phyloP scores from a whole-genome alignment of 2,888 invertebrate genomes.

The Metallyticus violacea region DNA sequence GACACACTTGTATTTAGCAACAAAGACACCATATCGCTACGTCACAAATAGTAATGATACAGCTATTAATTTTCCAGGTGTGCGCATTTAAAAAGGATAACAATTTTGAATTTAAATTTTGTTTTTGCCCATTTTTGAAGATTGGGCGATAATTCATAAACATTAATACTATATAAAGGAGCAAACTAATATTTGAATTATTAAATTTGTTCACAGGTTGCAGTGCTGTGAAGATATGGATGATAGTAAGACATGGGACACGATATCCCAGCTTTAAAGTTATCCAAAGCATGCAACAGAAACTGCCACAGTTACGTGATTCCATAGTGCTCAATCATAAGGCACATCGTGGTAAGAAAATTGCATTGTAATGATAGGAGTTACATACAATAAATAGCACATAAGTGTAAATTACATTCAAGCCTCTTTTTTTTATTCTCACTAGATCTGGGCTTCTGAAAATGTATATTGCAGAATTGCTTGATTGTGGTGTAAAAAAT shows the following conservation, averaged over 20 bases:
- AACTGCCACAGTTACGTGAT: conserved; percentile 54
- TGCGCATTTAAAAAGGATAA: conserved; percentile 22
- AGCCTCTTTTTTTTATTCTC: background rate
- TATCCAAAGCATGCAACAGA: conserved; percentile 53
- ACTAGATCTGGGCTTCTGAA: too few species aligned
- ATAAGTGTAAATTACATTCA: background rate
- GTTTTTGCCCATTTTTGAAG: too few species aligned
- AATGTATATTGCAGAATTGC: too few species aligned
- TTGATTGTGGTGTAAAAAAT: too few species aligned
- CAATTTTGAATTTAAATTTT: too few species aligned
- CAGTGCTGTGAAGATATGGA: conserved; percentile 66
- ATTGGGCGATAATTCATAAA: too few species aligned
- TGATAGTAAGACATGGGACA: conserved; percentile 75
- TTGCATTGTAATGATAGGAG: too few species aligned
- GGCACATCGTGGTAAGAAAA: conserved; percentile 50
- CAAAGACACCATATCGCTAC: conserved; percentile 72
- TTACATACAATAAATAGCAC: too few species aligned
- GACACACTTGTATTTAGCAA: conserved; percentile 50
- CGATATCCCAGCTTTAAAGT: conserved; percentile 63
- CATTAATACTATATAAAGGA: background rate
- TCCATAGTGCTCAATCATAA: conserved; percentile 54
- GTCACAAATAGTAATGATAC: conserved; percentile 63
- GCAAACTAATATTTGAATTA: background rate
- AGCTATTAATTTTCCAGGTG: conserved; percentile 59
- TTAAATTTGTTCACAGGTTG: conserved; percentile 54